Conservation (phyloP, 2,797 vertebrate species). For the Parambassis ranga region DNA sequence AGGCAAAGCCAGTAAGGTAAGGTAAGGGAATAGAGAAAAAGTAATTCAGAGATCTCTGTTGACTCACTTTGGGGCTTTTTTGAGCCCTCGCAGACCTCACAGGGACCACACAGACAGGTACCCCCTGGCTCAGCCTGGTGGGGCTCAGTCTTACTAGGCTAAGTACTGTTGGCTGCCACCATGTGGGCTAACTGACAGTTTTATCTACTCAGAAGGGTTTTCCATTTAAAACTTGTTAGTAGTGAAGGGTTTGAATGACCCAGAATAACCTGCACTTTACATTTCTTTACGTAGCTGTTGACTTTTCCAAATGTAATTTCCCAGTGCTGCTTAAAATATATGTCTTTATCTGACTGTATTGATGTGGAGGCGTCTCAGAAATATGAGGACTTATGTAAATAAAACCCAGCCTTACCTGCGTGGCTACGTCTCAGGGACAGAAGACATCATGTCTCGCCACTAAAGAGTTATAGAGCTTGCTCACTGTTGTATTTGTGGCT, state of each 20-base stretch:
- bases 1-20: background rate
- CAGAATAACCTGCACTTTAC: background rate
- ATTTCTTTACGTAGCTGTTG: background rate
- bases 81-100: background rate
- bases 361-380: background rate
- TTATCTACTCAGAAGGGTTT: background rate
- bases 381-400: too few relatives aligned
- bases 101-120: background rate
- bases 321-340: background rate
- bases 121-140: background rate
- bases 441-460: background rate
- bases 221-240: background rate
- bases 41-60: background rate
- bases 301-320: background rate
- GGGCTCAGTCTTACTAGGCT: background rate
- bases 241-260: background rate
- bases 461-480: conserved; percentile 4
- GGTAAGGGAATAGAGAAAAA: background rate
- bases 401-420: background rate
- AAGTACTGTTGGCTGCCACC: background rate
- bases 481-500: conserved; percentile 6
- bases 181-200: background rate
- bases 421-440: background rate
- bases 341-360: background rate
- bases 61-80: background rate